Evolutionary conservation across 2,797 vertebrate genomes (phyloP).

Genomic region (Prunella strophiata): DNA sequence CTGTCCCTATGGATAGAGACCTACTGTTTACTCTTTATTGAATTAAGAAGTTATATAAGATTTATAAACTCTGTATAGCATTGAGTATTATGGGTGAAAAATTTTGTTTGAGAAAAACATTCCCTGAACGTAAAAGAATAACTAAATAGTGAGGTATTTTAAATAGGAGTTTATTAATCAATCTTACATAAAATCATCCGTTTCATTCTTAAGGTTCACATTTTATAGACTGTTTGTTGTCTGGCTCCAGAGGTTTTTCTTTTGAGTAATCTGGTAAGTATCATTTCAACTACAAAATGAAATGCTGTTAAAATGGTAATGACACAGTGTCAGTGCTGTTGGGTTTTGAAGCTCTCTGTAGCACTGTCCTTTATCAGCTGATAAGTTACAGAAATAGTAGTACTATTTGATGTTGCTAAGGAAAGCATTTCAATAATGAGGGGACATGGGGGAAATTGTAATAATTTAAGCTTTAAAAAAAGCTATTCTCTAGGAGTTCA

Average conservation of each 20-base stretch:
- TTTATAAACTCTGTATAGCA: background rate
- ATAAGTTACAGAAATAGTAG: background rate
- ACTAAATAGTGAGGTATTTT: background rate
- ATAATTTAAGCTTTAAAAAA: background rate
- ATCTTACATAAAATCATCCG: too few species aligned
- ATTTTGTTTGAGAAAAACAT: background rate
- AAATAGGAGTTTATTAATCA: background rate
- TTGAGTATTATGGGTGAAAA: rapidly evolving
- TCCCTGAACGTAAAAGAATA: background rate
- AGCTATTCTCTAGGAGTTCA: background rate
- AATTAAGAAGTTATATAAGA: background rate
- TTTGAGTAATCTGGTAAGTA: background rate
- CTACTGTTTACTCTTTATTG: background rate
- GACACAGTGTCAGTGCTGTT: background rate
- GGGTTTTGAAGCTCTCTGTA: background rate
- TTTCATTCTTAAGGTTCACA: too few species aligned
- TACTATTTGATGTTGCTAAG: background rate
- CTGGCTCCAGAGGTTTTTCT: background rate
- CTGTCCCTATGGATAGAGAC: background rate
- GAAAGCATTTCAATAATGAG: background rate
- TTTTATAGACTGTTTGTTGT: background rate
- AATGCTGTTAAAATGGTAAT: background rate
- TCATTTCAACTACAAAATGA: background rate
- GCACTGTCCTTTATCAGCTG: background rate
- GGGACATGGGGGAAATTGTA: background rate